Conservation (phyloP, 2,888 invertebrate species). For the Pollenia griseotomentosa region DNA sequence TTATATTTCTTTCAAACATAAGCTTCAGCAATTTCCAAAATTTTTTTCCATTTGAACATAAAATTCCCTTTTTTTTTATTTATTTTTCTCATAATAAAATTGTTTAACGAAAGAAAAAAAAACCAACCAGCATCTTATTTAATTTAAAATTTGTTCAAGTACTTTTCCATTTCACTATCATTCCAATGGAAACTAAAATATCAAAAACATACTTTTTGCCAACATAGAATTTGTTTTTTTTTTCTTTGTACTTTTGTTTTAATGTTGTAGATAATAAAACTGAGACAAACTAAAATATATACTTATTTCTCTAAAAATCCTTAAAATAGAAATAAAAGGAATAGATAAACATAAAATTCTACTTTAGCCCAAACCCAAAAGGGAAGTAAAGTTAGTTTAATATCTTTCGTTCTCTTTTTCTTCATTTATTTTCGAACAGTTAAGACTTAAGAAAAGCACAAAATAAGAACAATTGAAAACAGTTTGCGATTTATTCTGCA, state of each 20-base stretch:
- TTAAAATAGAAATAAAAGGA: not conserved
- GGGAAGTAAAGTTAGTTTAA: conserved; percentile 25
- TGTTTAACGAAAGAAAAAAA: not conserved
- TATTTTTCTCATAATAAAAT: conserved; percentile 36
- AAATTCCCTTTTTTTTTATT: not conserved
- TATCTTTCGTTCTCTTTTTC: not conserved
- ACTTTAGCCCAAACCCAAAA: conserved; percentile 7
- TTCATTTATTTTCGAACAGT: conserved; percentile 5
- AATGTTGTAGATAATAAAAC: conserved; percentile 8
- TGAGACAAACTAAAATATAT: not conserved
- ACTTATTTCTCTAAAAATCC: conserved; percentile 29
- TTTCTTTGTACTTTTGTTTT: not conserved
- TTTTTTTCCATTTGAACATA: not conserved
- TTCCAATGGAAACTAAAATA: conserved; percentile 7
- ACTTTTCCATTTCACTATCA: not conserved
- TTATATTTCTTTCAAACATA: too few relatives aligned
- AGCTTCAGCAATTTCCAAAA: not conserved
- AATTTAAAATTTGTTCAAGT: conserved; percentile 24
- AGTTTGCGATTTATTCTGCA: conserved; percentile 56
- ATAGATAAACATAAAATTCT: not conserved
- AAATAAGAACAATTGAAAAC: conserved; percentile 31
- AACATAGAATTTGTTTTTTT: conserved; percentile 15
- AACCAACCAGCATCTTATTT: conserved; percentile 3
- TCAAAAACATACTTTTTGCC: conserved; percentile 8
- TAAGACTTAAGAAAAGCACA: conserved; percentile 9